Conservation (phyloP, 2,888 invertebrate species). For the Drosophila limbata region DNA sequence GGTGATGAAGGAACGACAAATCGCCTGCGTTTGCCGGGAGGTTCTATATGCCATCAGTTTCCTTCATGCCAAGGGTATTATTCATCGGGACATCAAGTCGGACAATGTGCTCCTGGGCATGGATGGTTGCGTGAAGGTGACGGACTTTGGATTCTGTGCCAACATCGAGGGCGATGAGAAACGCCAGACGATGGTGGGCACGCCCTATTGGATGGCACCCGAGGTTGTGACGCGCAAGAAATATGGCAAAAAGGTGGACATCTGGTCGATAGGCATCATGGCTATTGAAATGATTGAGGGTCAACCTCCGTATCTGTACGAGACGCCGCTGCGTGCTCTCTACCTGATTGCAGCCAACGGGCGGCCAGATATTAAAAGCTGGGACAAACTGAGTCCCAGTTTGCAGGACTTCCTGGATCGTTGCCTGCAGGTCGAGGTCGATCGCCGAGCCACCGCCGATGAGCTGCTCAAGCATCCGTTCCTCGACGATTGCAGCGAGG, state of each 20-base stretch:
- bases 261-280: slow-evolving; percentile 99
- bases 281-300: slow-evolving; percentile 97
- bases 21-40: slow-evolving; percentile 97
- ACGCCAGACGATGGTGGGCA: slow-evolving; percentile 98
- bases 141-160: slow-evolving; percentile 99
- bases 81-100: slow-evolving; percentile 98
- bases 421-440: slow-evolving; percentile 96
- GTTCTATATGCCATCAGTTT: slow-evolving; percentile 95
- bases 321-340: slow-evolving; percentile 95
- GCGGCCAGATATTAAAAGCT: slow-evolving; percentile 94
- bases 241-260: slow-evolving; percentile 96
- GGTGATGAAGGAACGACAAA: slow-evolving; percentile 98
- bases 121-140: slow-evolving; percentile 96
- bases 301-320: slow-evolving; percentile 98
- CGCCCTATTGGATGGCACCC: slow-evolving; percentile 99
- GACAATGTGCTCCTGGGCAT: slow-evolving; percentile 97
- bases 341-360: slow-evolving; percentile 98
- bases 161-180: slow-evolving; percentile 97
- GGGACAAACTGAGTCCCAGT: slow-evolving; percentile 91
- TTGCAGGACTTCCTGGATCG: slow-evolving; percentile 94
- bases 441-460: slow-evolving; percentile 93
- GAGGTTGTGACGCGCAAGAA: slow-evolving; percentile 96
- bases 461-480: slow-evolving; percentile 96
- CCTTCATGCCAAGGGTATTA: slow-evolving; percentile 94
- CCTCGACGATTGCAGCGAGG: slow-evolving; percentile 93